phyloP scores from a whole-genome alignment of 1,140 invertebrate genomes.

The Drosophila cardini region DNA sequence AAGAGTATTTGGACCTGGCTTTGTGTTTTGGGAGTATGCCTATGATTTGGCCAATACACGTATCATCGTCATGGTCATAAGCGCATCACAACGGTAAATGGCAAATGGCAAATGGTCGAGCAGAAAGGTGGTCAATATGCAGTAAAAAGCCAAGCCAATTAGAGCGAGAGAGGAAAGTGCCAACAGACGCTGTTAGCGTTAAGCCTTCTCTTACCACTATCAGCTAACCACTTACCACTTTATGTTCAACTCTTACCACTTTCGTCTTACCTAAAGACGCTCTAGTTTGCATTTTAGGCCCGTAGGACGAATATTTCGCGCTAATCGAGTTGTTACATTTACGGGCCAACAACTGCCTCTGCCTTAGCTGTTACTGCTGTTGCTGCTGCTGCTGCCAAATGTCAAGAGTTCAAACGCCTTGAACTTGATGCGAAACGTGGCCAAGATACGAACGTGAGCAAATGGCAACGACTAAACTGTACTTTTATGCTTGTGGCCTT shows the following conservation, averaged over 20 bases:
- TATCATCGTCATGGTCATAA: slow-evolving; percentile 57
- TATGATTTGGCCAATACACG: slow-evolving; percentile 25
- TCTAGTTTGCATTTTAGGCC: slow-evolving; percentile 68
- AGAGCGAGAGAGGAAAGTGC: slow-evolving; percentile 66
- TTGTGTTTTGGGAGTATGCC: slow-evolving; percentile 53
- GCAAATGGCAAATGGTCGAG: slow-evolving; percentile 22
- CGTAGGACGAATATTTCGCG: slow-evolving; percentile 69
- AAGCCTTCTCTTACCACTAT: slow-evolving; percentile 19
- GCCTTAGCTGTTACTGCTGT: slow-evolving; percentile 38
- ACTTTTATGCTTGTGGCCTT: slow-evolving; percentile 50
- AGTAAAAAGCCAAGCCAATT: slow-evolving; percentile 74
- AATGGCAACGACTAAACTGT: slow-evolving; percentile 50
- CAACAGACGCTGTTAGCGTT: slow-evolving; percentile 63
- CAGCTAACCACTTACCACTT: slow-evolving; percentile 32
- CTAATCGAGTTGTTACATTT: slow-evolving; percentile 83
- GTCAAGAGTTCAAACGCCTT: slow-evolving; percentile 84
- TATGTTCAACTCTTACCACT: slow-evolving; percentile 48
- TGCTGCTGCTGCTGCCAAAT: slow-evolving; percentile 66
- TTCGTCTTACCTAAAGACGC: slow-evolving; percentile 52
- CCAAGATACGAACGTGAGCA: slow-evolving; percentile 72
- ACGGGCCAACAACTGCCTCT: slow-evolving; percentile 48
- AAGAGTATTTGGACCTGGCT: slow-evolving; percentile 19
- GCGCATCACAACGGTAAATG: slow-evolving; percentile 69
- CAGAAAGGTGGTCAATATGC: slow-evolving; percentile 59
- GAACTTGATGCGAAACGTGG: slow-evolving; percentile 80